phyloP scores from a whole-genome alignment of 1,140 invertebrate species.

The Meloidogyne floridensis region DNA sequence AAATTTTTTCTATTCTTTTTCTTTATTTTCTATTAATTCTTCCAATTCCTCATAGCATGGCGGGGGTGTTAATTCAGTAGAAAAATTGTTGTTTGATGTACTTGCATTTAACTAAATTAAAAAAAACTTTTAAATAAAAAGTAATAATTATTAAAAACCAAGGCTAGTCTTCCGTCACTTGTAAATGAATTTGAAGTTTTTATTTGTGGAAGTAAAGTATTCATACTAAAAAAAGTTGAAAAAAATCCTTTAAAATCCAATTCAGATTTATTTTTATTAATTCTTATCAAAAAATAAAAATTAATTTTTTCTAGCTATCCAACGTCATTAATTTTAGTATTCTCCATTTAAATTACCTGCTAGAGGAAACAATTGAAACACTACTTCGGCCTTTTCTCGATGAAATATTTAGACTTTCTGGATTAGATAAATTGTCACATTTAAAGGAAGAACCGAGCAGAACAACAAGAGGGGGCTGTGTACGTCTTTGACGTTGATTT shows the following conservation, averaged over 20 bases:
- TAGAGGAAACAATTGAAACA: conserved; percentile 23
- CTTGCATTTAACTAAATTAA: background rate
- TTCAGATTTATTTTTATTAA: no score
- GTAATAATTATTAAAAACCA: background rate
- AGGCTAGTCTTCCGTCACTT: no score
- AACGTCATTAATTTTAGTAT: no score
- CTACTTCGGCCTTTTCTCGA: background rate
- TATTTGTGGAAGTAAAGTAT: no score
- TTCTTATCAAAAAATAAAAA: no score
- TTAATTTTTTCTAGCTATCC: no score
- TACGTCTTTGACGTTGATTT: background rate
- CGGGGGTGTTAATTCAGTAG: background rate
- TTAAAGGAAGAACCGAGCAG: background rate
- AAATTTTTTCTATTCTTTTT: background rate
- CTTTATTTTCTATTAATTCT: background rate
- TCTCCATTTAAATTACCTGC: conserved; percentile 12
- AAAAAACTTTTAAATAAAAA: background rate
- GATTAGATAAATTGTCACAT: background rate
- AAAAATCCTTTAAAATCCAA: background rate
- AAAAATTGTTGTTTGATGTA: background rate
- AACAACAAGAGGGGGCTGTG: background rate
- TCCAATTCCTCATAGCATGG: conserved; percentile 15
- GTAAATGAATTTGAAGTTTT: no score
- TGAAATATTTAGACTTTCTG: background rate
- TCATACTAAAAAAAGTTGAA: background rate